Evolutionary conservation across 2,113 vertebrate species (phyloP).

Genomic region (Peromyscus polionotus): DNA sequence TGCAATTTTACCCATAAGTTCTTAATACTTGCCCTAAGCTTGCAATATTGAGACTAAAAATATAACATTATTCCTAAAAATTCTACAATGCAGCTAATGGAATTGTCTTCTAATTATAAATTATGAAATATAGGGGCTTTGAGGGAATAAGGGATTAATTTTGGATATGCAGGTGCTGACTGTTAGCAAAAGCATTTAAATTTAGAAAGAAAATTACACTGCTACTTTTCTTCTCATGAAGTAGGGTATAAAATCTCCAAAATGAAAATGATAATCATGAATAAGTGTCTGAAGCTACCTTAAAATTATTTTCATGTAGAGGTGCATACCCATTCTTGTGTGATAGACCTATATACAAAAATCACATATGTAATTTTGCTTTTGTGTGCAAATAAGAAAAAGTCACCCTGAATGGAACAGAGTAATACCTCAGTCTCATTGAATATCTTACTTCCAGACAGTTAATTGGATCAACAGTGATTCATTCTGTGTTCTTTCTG

Average conservation of each 20-base stretch:
- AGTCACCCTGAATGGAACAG: not conserved
- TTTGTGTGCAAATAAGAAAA: not conserved
- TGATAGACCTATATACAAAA: not conserved
- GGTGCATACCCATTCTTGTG: not conserved
- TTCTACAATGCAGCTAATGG: not conserved
- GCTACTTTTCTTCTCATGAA: not conserved
- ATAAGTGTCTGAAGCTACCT: not conserved
- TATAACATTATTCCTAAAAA: not conserved
- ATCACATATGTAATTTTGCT: not conserved
- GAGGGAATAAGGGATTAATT: not conserved
- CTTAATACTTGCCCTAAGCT: not conserved
- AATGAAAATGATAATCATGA: not conserved
- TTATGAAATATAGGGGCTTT: not conserved
- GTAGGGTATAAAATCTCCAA: not conserved
- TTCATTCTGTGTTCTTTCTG: not conserved
- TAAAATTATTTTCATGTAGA: not conserved
- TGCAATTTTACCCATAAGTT: not conserved
- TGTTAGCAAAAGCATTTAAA: not conserved
- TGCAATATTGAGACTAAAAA: not conserved
- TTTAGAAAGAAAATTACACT: not conserved
- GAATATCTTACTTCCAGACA: not conserved
- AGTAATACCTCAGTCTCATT: not conserved
- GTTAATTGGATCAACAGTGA: not conserved
- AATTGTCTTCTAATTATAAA: not conserved
- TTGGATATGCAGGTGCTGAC: no score